These are phyloP conservation scores for Caenorhabditis sp. DNA, from an alignment of 2,888 invertebrate species.

Conservation along the genomic window DNA sequence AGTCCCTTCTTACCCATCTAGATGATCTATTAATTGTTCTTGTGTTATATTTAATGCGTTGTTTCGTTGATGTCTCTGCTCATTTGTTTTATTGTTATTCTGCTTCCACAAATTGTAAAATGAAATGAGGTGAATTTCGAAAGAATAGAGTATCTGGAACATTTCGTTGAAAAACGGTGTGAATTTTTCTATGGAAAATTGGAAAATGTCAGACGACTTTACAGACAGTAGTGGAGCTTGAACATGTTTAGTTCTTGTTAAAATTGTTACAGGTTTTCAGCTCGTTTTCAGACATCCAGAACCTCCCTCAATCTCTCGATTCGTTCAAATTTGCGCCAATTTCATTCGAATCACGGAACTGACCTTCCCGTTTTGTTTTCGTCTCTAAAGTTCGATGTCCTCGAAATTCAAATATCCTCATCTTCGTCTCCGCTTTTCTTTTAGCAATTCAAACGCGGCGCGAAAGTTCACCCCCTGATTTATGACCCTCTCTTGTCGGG, in stretches of 20 bases:
- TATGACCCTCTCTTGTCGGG: slow-evolving; percentile 1
- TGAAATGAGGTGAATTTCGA: background rate
- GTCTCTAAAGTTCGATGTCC: slow-evolving; percentile 14
- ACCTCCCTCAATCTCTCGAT: background rate
- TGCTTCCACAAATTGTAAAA: background rate
- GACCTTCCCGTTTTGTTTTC: background rate
- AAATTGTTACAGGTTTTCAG: slow-evolving; percentile 2
- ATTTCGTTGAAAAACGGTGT: background rate
- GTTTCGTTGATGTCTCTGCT: background rate
- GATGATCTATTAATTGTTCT: too few relatives aligned
- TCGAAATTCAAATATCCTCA: slow-evolving; percentile 2
- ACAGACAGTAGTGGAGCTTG: too few relatives aligned
- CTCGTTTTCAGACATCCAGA: background rate
- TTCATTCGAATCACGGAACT: background rate
- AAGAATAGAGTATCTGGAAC: background rate
- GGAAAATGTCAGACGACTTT: background rate
- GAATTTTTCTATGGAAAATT: background rate
- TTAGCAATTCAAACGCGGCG: slow-evolving; percentile 8
- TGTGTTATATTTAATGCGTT: background rate
- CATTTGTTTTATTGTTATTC: background rate
- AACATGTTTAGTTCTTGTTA: too few relatives aligned
- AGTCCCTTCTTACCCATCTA: background rate
- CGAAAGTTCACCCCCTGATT: slow-evolving; percentile 15
- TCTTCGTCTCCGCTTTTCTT: background rate
- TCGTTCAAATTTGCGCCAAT: background rate